phyloP scores from a whole-genome alignment of 2,888 invertebrate genomes.

The Cheilosia vulpina region DNA sequence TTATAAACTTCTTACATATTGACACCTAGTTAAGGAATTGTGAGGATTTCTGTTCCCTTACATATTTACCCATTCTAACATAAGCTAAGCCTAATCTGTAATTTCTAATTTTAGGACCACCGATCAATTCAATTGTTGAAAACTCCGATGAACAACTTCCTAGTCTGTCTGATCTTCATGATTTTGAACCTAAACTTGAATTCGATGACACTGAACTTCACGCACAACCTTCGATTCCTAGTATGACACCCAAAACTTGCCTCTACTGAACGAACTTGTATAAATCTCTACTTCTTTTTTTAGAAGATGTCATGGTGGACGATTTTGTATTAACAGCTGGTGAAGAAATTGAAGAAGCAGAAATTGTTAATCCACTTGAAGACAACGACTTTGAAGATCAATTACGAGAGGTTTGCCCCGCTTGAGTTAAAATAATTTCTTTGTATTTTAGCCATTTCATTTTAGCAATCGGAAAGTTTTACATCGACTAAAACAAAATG shows the following conservation, averaged over 20 bases:
- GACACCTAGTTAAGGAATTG: no score
- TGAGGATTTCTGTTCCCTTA: no score
- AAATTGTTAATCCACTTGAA: conserved; percentile 81
- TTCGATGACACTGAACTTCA: conserved; percentile 97
- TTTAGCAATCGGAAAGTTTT: conserved; percentile 77
- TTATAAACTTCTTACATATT: no score
- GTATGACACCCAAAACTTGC: conserved; percentile 84
- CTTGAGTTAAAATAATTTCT: not conserved
- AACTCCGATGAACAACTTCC: conserved; percentile 91
- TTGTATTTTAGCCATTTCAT: conserved; percentile 4
- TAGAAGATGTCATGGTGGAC: conserved; percentile 82
- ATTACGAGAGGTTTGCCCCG: conserved; percentile 79
- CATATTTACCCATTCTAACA: not conserved
- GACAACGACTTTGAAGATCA: conserved; percentile 82
- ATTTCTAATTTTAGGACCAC: conserved; percentile 79
- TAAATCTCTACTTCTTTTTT: conserved; percentile 73
- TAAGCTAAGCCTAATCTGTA: not conserved
- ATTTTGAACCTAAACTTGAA: conserved; percentile 97
- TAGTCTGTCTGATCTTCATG: conserved; percentile 95
- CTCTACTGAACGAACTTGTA: not conserved
- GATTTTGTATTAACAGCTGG: conserved; percentile 81
- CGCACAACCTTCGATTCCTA: conserved; percentile 87
- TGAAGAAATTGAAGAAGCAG: conserved; percentile 79
- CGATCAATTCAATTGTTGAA: conserved; percentile 82
- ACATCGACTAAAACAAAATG: conserved; percentile 80